Base-by-base conservation (phyloP, 1,140 invertebrate genomes). In the Pachyrhynchus sulphureomaculatus region DNA sequence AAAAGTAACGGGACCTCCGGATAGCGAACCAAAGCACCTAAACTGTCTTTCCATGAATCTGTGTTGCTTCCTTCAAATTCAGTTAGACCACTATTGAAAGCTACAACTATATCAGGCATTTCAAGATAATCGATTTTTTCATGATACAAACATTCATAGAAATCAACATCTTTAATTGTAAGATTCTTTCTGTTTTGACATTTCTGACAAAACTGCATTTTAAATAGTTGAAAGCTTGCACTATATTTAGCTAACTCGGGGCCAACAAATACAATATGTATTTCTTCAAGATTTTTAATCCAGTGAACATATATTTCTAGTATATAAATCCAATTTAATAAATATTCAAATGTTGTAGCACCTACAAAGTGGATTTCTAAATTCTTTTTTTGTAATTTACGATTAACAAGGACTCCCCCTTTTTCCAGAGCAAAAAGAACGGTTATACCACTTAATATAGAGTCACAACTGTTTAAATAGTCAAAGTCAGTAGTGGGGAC, bases 21-120 rank as follows among this genome's bases (percentile, higher is more conserved):
- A 51, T 67, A 48, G 12, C 54, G 26, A 5, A 74, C 26, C 29
- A 76, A 61, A 20, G 37, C 57, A 2, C 63, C 57, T 37, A 77
- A 53, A 48, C 70, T 71, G 10, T 61, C 47, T 48, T 52, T 39
- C 76, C 75, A 77, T 12, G 65, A 36, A 69, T 77, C 69, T 55
- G 60, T 52, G 10, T 20, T 32, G 26, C 64, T 29, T 20, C 44
- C 18, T 45, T 62, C 32, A 59, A 65, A 70, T 62, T 75, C 73
- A 60, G 71, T 68, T 41, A 76, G 66, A 13, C 74, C 75, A 62
- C 73, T 72, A 62, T 76, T 77, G 47, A 76, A 73, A 13, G 69
- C 67, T 6, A 71, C 67, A n/a, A 76, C 67, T 20, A 73, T 26
- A 65, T 73, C 60, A 13, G 75, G 72, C 24, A 64, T 55, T 36